Conservation (phyloP, 2,797 vertebrate genomes). For the Clarias pachynema region DNA sequence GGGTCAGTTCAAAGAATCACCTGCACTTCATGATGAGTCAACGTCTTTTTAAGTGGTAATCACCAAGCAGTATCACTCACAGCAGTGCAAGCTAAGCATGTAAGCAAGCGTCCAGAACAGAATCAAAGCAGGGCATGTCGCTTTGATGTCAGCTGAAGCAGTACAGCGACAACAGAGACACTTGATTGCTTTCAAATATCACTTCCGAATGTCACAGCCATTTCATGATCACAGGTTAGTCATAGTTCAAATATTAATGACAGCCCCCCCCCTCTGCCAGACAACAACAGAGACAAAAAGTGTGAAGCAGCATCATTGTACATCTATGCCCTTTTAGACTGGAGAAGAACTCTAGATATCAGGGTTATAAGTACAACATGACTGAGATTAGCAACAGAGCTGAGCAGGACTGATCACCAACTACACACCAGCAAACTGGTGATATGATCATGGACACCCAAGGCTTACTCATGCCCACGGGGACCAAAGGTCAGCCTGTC, state of each 20-base stretch:
- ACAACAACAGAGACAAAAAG: neutral
- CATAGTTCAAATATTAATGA: conserved; percentile 24
- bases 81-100: conserved; percentile 18
- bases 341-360: neutral
- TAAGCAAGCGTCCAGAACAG: conserved; percentile 26
- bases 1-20: conserved; percentile 31
- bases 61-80: conserved; percentile 29
- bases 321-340: neutral
- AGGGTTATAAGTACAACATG: neutral
- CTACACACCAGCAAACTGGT: too few species aligned
- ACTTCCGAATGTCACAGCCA: conserved; percentile 42
- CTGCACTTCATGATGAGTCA: conserved; percentile 40
- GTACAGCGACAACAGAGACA: conserved; percentile 39
- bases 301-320: neutral
- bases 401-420: too few species aligned
- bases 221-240: conserved; percentile 32
- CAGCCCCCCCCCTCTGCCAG: neutral
- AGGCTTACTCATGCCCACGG: too few species aligned
- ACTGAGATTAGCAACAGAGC: neutral
- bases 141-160: conserved; percentile 57
- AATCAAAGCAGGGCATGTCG: conserved; percentile 48
- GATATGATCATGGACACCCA: too few species aligned
- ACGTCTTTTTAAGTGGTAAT: conserved; percentile 46
- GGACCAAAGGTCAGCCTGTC: too few species aligned
- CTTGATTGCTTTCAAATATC: conserved; percentile 54